Evolutionary conservation across 2,888 invertebrate species (phyloP).

Genomic region (Leptarthrus brevirostris): DNA sequence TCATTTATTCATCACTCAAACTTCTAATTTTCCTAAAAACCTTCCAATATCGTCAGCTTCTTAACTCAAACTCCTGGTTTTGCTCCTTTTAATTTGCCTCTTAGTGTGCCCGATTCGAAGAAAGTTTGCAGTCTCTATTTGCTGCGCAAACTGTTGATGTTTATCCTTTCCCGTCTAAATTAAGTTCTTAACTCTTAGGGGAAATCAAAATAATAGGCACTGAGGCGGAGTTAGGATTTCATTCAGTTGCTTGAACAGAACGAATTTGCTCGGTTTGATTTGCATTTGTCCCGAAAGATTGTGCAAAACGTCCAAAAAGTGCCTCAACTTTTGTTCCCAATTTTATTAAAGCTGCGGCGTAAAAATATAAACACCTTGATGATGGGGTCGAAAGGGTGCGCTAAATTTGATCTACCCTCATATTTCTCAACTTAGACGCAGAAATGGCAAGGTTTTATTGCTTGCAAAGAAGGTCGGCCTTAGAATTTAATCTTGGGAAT

Average conservation of each 20-base stretch:
- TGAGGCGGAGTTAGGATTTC: background rate
- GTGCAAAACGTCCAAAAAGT: background rate
- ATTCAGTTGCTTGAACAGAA: background rate
- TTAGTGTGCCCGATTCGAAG: background rate
- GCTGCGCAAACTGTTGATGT: constrained; percentile 14
- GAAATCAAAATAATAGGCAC: constrained; percentile 23
- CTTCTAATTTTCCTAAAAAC: background rate
- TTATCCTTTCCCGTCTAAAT: constrained; percentile 20
- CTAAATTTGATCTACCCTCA: too few relatives aligned
- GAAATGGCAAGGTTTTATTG: too few relatives aligned
- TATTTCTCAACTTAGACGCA: too few relatives aligned
- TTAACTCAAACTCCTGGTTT: background rate
- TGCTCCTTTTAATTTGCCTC: background rate
- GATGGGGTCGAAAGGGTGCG: too few relatives aligned
- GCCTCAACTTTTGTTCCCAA: too few relatives aligned
- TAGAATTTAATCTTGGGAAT: too few relatives aligned
- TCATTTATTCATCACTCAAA: background rate
- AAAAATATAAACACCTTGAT: too few relatives aligned
- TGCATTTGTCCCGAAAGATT: background rate
- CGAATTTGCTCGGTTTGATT: constrained; percentile 19
- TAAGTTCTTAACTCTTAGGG: constrained; percentile 8
- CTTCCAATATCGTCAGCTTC: background rate
- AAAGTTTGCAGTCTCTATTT: background rate
- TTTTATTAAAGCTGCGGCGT: background rate
- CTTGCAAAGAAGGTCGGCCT: too few relatives aligned